Conservation (phyloP, 2,888 invertebrate genomes). For the Halocaridina rubra region DNA sequence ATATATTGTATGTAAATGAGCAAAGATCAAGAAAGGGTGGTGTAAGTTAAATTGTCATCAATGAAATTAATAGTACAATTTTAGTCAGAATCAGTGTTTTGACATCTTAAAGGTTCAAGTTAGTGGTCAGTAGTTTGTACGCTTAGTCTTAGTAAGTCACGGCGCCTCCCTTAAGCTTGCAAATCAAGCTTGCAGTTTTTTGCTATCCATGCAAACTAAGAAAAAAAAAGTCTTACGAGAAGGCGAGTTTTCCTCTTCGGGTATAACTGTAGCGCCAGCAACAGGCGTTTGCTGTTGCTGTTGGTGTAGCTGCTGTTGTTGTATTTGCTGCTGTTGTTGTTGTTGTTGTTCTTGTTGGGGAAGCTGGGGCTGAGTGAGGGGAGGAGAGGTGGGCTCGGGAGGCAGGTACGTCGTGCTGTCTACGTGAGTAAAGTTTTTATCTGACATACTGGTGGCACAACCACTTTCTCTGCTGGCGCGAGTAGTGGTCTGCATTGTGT, state of each 20-base stretch:
- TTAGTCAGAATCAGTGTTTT: no score
- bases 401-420: slow-evolving; percentile 56
- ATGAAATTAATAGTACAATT: no score
- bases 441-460: slow-evolving; percentile 29
- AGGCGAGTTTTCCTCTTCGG: slow-evolving; percentile 49
- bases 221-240: slow-evolving; percentile 47
- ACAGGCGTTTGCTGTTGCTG: slow-evolving; percentile 47
- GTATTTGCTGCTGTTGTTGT: slow-evolving; percentile 31
- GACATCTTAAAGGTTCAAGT: no score
- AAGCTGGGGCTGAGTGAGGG: slow-evolving; percentile 39
- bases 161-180: no score
- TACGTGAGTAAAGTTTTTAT: slow-evolving; percentile 41
- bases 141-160: no score
- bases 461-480: slow-evolving; percentile 7
- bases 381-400: slow-evolving; percentile 48
- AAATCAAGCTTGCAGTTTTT: no score
- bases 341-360: slow-evolving; percentile 36
- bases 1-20: no score
- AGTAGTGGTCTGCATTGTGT: slow-evolving; percentile 47
- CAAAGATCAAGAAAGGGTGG: no score
- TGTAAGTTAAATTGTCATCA: no score
- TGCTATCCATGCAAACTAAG: no score
- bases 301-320: slow-evolving; percentile 25
- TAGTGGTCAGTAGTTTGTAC: no score
- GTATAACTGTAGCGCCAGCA: slow-evolving; percentile 51